Conservation (phyloP, 2,113 vertebrate species). For the Globicephala melas region DNA sequence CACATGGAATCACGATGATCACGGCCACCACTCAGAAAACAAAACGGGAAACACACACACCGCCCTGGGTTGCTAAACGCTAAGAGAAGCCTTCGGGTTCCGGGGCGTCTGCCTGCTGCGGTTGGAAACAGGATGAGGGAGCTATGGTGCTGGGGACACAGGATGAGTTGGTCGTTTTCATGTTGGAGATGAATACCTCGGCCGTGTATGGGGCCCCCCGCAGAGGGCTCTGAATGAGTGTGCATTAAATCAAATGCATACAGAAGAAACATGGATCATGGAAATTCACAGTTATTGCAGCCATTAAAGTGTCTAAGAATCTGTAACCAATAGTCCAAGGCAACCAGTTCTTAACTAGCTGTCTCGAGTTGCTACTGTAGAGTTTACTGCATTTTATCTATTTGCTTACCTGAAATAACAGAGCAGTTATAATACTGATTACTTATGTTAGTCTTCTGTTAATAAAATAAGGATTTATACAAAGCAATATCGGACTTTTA, state of each 20-base stretch:
- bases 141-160: slow-evolving; percentile 75
- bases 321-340: slow-evolving; percentile 75
- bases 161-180: slow-evolving; percentile 75
- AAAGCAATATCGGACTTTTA: slow-evolving; percentile 87
- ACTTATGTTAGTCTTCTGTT: slow-evolving; percentile 83
- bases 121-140: slow-evolving; percentile 69
- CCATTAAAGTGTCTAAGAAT: slow-evolving; percentile 84
- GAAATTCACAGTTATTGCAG: slow-evolving; percentile 85
- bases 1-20: slow-evolving; percentile 81
- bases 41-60: slow-evolving; percentile 52
- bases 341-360: slow-evolving; percentile 67
- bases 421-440: slow-evolving; percentile 90
- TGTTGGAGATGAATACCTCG: slow-evolving; percentile 79
- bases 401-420: slow-evolving; percentile 87
- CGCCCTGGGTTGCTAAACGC: slow-evolving; percentile 62
- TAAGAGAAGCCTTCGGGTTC: slow-evolving; percentile 69
- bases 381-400: slow-evolving; percentile 80
- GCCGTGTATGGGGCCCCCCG: slow-evolving; percentile 71
- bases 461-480: slow-evolving; percentile 95
- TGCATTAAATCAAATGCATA: slow-evolving; percentile 61
- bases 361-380: slow-evolving; percentile 76
- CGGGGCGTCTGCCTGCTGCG: slow-evolving; percentile 67
- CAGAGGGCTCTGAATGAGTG: slow-evolving; percentile 58
- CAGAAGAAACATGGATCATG: slow-evolving; percentile 79
- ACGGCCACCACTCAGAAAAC: slow-evolving; percentile 60